Evolutionary conservation across 2,888 invertebrate genomes (phyloP), one percentile per base, ranked within the genome.

Genomic region (Lycocerus yunnanus): DNA sequence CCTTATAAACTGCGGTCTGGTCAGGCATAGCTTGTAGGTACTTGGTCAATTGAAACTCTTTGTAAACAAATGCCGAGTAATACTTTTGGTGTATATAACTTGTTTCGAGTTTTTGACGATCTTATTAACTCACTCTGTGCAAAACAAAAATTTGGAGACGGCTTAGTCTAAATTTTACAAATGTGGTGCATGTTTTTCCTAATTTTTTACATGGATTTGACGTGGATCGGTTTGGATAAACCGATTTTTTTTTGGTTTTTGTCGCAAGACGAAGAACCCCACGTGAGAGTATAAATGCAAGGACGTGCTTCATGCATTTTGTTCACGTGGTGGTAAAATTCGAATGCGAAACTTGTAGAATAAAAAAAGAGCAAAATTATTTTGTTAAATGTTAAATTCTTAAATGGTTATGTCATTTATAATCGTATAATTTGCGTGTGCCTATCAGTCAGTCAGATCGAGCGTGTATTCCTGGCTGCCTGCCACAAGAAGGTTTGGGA

Each of bases 401-500:
- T 74, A 27, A 67, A 69, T 77, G 68, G 77, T 72, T 77, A 72
- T 73, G 66, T 78, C 73, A 78, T 84, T 84, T 84, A 66, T 66
- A 84, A 84, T 84, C 81, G 77, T 82, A 83, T 85, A 85, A 66
- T 86, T 86, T 86, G 85, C 85, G 86, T 87, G 86, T 86, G 85
- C 86, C 84, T 86, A 89, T 89, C 95, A 98, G 98, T 98, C 94
- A 95, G 95, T 93, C 97, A 97, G 94, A 97, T 98, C 92, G 97
- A 97, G 94, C 95, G 95, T 92, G 96, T 98, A 90, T 97, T 98
- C 92, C 91, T 91, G 88, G 95, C 96, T 86, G 96, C 97, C 87
- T 94, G 94, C 89, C 97, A 97, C 91, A 97, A 98, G 93, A 97
- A 97, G 90, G 97, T 96, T 89, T 98, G 98, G 98, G 98, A 98